Base-by-base conservation (phyloP, 2,113 vertebrate genomes). In the Bos indicus region DNA sequence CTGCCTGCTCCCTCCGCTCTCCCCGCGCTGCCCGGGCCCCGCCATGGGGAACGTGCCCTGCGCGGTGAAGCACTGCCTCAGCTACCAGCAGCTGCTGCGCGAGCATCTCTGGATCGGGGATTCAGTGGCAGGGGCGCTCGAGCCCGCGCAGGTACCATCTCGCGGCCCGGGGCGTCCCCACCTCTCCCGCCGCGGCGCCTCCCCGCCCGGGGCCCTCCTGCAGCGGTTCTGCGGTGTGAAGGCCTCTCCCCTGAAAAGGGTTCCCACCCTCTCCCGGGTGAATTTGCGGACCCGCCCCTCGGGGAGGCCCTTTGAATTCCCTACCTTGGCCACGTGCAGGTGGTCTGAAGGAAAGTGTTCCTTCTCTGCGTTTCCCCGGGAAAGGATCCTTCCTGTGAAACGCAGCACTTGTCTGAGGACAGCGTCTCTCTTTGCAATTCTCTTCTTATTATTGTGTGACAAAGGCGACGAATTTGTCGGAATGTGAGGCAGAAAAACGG, bases 61-160 rank as follows among this genome's bases (percentile, higher is more conserved):
- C 3, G 99, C 99, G 6, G 99, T 99, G 98, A 99, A 99, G 98
- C 99, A 99, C 96, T 99, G 99, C 97, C 98, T 99, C 98, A 99
- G 99, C 99, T 99, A 99, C 98, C 99, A 99, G 98, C 99, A 99
- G 96, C 99, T 99, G 93, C 97, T 99, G 95, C 99, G 98, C 94
- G 99, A 99, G 91, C 99, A 99, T 93, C 99, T 99, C n/a, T 99
- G 99, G 99, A 98, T 99, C 94, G 98, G 98, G 83, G 99, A 99
- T 59, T 98, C 99, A 92, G 98, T 98, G 28, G 88, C 98, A 57
- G 96, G 97, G 64, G 96, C 96, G 26, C 89, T 95, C 17, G 97
- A 97, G 57, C 57, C 97, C 26, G 97, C 95, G 94, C 98, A 99
- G 98, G 98, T 99, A 98, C 91, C 43, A n/a, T 52, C 60, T 77